These are phyloP conservation scores for Dicrostonyx torquatus DNA, from an alignment of 2,797 vertebrate genomes.

Conservation along the genomic window DNA sequence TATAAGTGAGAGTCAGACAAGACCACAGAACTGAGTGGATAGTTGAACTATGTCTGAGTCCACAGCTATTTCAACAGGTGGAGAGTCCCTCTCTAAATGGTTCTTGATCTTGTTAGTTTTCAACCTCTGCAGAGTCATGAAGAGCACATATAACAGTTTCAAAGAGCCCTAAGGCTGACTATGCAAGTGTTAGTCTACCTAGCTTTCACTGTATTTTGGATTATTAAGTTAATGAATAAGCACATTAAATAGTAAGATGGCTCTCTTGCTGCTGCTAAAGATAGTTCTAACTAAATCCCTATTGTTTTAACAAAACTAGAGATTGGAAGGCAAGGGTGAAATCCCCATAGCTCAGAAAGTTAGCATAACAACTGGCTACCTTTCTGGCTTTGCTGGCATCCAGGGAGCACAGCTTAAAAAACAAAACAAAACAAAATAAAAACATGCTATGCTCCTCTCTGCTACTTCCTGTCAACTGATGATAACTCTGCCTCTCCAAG, in stretches of 20 bases:
- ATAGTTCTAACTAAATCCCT: not conserved
- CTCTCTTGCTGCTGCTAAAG: not conserved
- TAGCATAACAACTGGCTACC: not conserved
- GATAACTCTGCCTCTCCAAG: not conserved
- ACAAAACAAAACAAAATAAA: too few species aligned
- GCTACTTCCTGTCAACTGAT: not conserved
- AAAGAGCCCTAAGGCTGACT: not conserved
- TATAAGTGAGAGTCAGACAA: not conserved
- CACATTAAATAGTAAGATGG: not conserved
- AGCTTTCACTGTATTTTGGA: not conserved
- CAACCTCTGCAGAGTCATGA: not conserved
- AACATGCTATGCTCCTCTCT: not conserved
- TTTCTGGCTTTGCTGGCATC: not conserved
- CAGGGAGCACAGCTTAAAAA: too few species aligned
- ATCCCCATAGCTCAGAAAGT: not conserved
- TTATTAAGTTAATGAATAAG: constrained; percentile 42
- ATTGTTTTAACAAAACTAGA: not conserved
- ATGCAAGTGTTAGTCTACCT: not conserved
- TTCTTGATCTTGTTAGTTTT: not conserved
- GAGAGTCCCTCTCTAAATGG: not conserved
- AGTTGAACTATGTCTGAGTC: not conserved
- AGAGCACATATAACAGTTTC: not conserved
- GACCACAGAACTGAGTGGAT: not conserved
- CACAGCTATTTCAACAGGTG: not conserved
- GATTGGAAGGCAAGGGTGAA: not conserved